Evolutionary conservation across 2,888 invertebrate species (phyloP), one percentile per base, ranked within the genome.

Genomic region (Cheilosia impressa): DNA sequence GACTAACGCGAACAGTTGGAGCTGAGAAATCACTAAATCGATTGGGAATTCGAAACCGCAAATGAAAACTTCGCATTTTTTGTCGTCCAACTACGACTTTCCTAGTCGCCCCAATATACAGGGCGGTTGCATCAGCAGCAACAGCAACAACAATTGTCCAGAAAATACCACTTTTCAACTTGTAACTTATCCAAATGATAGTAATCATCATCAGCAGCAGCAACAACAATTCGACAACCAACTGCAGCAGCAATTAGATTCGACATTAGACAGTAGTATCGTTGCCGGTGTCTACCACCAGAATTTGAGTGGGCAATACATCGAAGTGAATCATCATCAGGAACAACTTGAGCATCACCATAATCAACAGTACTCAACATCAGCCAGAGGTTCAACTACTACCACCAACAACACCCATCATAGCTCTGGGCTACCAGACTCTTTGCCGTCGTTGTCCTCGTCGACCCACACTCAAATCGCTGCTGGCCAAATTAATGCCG

Each of bases 51-150:
- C 66, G 66, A 47, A 76, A 85, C 71, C 81, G 85, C 89, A 89
- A 89, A 89, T 89, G 89, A 89, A 89, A 89, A 89, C 88, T 89
- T 88, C 89, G 89, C 89, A 89, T 89, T 89, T 88, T 88, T 88
- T 88, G 88, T 89, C 89, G 88, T 88, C 88, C 87, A 89, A 89
- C 87, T 89, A 89, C 89, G 89, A 89, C 89, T 89, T 89, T 87
- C 87, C 89, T 87, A 88, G 89, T 89, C 89, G 89, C 89, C 88
- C 89, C 88, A 82, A 84, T 84, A 82, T 88, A 84, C 87, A 88
- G 89, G 89, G 89, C 87, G 88, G 87, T 85, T 87, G 88, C 65
- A 87, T 82, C 52, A 87, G 52, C 84, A 87, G 60, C 77, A 81
- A 43, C 62, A 88, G 17, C 81, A 77, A 62, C 65, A 83, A 52